phyloP scores from a whole-genome alignment of 2,797 vertebrate genomes.

The Gambusia yucatana region DNA sequence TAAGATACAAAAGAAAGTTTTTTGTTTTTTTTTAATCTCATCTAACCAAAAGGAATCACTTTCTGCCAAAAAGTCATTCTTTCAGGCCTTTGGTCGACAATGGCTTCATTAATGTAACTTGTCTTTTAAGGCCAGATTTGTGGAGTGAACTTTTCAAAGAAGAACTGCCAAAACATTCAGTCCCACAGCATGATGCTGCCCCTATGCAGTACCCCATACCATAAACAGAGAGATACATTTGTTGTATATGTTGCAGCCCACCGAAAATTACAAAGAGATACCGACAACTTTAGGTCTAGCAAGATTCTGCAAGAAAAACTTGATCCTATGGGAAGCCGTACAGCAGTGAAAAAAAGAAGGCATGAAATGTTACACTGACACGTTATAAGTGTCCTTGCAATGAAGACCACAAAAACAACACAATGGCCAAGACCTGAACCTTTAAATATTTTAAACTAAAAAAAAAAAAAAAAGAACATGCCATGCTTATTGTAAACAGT shows the following conservation, averaged over 20 bases:
- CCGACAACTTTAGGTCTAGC: slow-evolving; percentile 6
- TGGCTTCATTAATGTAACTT: neutral
- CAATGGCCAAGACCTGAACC: neutral
- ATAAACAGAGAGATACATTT: neutral
- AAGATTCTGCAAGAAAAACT: neutral
- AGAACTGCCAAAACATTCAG: neutral
- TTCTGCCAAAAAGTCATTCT: neutral
- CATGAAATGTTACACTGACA: neutral
- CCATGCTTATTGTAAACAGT: neutral
- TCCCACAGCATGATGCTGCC: neutral
- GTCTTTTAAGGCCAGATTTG: neutral
- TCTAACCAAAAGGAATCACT: neutral
- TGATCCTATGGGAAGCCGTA: neutral
- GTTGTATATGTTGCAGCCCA: neutral
- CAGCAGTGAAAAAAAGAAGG: neutral
- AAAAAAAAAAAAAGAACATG: neutral
- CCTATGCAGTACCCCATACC: neutral
- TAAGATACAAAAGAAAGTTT: neutral
- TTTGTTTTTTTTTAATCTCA: neutral
- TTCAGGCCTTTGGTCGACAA: neutral
- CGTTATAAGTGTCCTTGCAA: neutral
- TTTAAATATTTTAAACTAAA: neutral
- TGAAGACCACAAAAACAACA: neutral
- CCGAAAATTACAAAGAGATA: slow-evolving; percentile 5
- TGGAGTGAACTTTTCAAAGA: neutral